Base-by-base conservation (phyloP, 2,113 vertebrate species). In the Verasper variegatus region DNA sequence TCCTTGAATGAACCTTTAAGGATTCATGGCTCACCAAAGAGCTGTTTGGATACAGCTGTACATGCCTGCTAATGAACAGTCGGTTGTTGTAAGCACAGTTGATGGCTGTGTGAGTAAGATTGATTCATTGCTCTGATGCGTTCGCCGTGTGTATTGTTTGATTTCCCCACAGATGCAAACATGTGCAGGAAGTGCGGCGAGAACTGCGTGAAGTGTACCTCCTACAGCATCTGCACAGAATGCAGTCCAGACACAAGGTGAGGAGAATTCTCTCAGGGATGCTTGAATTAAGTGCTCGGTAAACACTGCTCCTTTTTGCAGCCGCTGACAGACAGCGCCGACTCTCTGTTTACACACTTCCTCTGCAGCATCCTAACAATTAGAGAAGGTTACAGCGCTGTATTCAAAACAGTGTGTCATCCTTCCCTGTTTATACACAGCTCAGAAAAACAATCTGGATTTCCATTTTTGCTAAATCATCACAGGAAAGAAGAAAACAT, bases 241-340 rank as follows among this genome's bases (percentile, higher is more conserved):
- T 99, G 98, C 91, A 95, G 89, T 90, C 92, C 95, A 73, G 96
- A 96, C 82, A 91, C 96, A 81, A 98, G 98, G 98, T 99, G 95
- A 96, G 58, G 49, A 14, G 37, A 67, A 78, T 23, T 61, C 79
- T 88, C 83, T 40, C 70, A 82, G 80, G 13, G 71, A 71, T 71
- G 47, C 62, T 79, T 40, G 76, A 78, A 86, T 86, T 31, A 85
- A 80, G 73, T 82, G 74, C 70, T 86, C 56, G 1, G 83, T 74
- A 88, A 87, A 89, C 82, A 74, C 57, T 15, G 65, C 77, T 83
- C 42, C 26, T 52, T 71, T 77, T 17, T 49, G 20, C 60, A 61
- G 64, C 70, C 20, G 54, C 54, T 56, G 52, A 15, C 74, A 12
- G 56, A 66, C 75, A 86, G 82, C 79, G 75, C 78, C 70, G 78